These are phyloP conservation scores for Tetropium fuscum DNA, from an alignment of 2,888 invertebrate species.

Conservation along the genomic window DNA sequence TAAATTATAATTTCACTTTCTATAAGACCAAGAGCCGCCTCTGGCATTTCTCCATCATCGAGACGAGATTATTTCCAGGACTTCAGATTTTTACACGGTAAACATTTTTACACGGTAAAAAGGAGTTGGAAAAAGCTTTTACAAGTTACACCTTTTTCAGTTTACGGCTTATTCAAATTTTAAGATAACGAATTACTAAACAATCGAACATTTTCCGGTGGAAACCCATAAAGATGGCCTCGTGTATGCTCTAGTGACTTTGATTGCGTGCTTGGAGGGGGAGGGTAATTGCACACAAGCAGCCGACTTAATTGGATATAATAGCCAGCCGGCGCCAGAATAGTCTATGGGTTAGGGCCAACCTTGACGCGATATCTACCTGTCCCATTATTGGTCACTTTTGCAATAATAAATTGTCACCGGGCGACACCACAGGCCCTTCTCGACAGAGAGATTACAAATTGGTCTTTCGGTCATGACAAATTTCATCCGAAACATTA, in stretches of 20 bases:
- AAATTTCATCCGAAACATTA: too few relatives aligned
- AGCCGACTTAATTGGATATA: slow-evolving; percentile 29
- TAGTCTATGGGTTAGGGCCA: slow-evolving; percentile 18
- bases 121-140: too few relatives aligned
- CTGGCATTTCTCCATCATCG: too few relatives aligned
- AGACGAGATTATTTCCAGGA: too few relatives aligned
- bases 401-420: slow-evolving; percentile 9
- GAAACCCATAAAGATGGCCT: slow-evolving; percentile 10
- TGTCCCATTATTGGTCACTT: not conserved
- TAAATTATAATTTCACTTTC: too few relatives aligned
- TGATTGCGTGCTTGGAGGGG: slow-evolving; percentile 39
- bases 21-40: too few relatives aligned
- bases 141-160: too few relatives aligned
- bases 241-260: slow-evolving; percentile 34
- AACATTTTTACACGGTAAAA: too few relatives aligned
- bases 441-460: not conserved
- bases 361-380: not conserved
- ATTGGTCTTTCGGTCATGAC: too few relatives aligned
- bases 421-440: not conserved
- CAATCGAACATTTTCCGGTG: slow-evolving; percentile 16
- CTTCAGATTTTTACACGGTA: too few relatives aligned
- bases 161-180: too few relatives aligned
- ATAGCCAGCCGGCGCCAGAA: slow-evolving; percentile 42
- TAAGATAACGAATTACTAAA: too few relatives aligned
- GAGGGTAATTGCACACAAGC: slow-evolving; percentile 40